These are phyloP conservation scores for Ellobius talpinus DNA, from an alignment of 2,113 vertebrate genomes.

Conservation along the genomic window DNA sequence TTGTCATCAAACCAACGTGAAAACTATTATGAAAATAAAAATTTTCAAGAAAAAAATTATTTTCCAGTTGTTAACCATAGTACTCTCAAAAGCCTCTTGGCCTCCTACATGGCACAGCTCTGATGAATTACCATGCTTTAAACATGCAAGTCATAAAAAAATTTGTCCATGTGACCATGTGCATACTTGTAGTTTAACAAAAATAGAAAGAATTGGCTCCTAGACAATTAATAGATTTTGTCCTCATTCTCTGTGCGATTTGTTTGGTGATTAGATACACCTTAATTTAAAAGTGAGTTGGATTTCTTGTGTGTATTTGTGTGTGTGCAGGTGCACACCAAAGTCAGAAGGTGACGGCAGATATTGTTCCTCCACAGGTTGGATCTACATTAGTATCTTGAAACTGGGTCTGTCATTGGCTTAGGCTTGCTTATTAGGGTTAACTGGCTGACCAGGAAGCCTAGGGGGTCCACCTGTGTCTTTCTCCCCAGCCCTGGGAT, in stretches of 20 bases:
- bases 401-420: not conserved
- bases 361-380: not conserved
- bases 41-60: constrained; percentile 22
- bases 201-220: constrained; percentile 65
- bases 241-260: constrained; percentile 61
- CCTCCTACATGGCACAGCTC: not conserved
- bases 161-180: constrained; percentile 9
- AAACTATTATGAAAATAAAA: constrained; percentile 56
- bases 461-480: no score
- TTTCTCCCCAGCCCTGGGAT: not conserved
- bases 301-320: not conserved
- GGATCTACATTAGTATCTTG: not conserved
- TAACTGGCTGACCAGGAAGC: not conserved
- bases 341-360: not conserved
- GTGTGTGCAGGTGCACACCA: not conserved
- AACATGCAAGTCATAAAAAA: constrained; percentile 14
- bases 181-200: constrained; percentile 44
- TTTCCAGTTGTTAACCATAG: constrained; percentile 34
- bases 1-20: constrained; percentile 36
- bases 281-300: not conserved
- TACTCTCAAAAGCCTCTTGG: constrained; percentile 32
- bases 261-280: constrained; percentile 5
- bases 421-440: not conserved
- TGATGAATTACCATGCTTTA: constrained; percentile 61
- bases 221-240: constrained; percentile 2